phyloP scores from a whole-genome alignment of 2,888 invertebrate genomes.

The Liopterus haemorrhoidalis region DNA sequence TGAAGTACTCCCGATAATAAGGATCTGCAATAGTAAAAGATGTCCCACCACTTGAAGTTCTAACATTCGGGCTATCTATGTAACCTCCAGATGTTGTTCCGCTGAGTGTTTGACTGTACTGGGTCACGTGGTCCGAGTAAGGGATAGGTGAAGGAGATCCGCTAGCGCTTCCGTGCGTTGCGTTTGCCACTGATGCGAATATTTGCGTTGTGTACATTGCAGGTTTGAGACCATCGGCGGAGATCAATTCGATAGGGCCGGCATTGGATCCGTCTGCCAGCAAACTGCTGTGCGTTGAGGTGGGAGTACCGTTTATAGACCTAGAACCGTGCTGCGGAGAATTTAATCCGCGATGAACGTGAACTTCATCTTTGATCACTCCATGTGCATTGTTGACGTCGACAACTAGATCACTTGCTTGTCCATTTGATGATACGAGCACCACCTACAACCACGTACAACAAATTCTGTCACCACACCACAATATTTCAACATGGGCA shows the following conservation, averaged over 20 bases:
- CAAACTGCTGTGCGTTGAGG: slow-evolving; percentile 58
- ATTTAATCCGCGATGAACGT: slow-evolving; percentile 54
- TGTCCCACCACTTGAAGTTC: slow-evolving; percentile 42
- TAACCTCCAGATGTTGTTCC: slow-evolving; percentile 45
- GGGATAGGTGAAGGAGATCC: slow-evolving; percentile 64
- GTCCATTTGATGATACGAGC: slow-evolving; percentile 44
- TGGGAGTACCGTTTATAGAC: slow-evolving; percentile 61
- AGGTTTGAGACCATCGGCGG: slow-evolving; percentile 49
- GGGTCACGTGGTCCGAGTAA: slow-evolving; percentile 45
- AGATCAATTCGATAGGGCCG: slow-evolving; percentile 48
- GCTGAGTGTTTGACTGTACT: slow-evolving; percentile 45
- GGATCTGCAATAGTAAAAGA: slow-evolving; percentile 63
- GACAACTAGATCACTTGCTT: slow-evolving; percentile 46
- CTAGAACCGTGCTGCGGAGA: slow-evolving; percentile 62
- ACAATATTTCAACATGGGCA: too few species aligned
- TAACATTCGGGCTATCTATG: slow-evolving; percentile 41
- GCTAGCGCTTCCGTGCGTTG: slow-evolving; percentile 42
- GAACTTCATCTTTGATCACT: slow-evolving; percentile 55
- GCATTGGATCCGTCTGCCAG: slow-evolving; percentile 52
- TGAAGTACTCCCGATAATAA: slow-evolving; percentile 77
- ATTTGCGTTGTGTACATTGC: slow-evolving; percentile 65
- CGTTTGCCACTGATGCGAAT: slow-evolving; percentile 55
- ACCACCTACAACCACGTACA: slow-evolving; percentile 46
- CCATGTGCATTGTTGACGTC: slow-evolving; percentile 46
- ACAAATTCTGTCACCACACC: slow-evolving; percentile 36